phyloP scores from a whole-genome alignment of 1,140 invertebrate species.

The Zaprionus camerounensis region DNA sequence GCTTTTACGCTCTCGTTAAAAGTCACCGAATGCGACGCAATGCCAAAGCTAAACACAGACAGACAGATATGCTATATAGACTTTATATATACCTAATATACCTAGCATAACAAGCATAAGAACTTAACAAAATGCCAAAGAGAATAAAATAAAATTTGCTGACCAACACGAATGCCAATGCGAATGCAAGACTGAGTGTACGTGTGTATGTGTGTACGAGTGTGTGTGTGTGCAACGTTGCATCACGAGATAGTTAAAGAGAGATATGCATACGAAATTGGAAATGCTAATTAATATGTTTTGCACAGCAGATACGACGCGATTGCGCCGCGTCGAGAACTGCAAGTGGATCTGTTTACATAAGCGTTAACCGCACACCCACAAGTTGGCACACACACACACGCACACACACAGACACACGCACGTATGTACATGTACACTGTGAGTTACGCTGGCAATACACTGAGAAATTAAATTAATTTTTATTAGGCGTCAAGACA shows the following conservation, averaged over 20 bases:
- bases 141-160: slow-evolving; percentile 53
- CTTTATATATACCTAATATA: slow-evolving; percentile 8
- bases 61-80: slow-evolving; percentile 1
- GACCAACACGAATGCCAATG: slow-evolving; percentile 54
- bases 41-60: slow-evolving; percentile 52
- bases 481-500: slow-evolving; percentile 81
- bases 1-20: slow-evolving; percentile 80
- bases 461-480: slow-evolving; percentile 76
- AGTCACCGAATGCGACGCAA: slow-evolving; percentile 66
- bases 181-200: slow-evolving; percentile 11
- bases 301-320: slow-evolving; percentile 73
- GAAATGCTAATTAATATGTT: slow-evolving; percentile 83
- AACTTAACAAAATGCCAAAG: slow-evolving; percentile 25
- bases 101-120: not conserved
- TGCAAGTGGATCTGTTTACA: slow-evolving; percentile 70
- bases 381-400: slow-evolving; percentile 15
- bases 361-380: slow-evolving; percentile 70
- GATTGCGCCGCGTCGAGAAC: slow-evolving; percentile 50
- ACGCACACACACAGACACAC: slow-evolving; percentile 5
- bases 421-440: slow-evolving; percentile 28
- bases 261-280: slow-evolving; percentile 80
- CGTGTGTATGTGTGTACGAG: too few relatives aligned
- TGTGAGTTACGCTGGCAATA: slow-evolving; percentile 21
- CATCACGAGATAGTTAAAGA: slow-evolving; percentile 76
- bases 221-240: slow-evolving; percentile 71